Evolutionary conservation across 2,888 invertebrate species (phyloP), one percentile per base, ranked within the genome.

Genomic region (Drosophila cyrtoloma): DNA sequence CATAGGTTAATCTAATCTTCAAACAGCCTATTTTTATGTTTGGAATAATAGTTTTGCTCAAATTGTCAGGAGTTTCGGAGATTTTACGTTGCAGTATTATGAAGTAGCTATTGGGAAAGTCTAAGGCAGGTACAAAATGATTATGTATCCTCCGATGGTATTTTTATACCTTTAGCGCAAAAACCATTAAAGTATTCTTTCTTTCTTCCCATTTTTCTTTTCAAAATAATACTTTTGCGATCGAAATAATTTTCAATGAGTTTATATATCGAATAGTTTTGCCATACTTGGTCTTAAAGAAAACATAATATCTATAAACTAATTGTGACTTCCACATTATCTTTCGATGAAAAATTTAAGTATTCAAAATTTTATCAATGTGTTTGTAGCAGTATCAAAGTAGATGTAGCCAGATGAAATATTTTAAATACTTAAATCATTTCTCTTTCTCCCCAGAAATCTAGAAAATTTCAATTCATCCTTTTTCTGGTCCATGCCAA

Each of bases 1-100:
- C 71, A 58, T 37, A 71, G 52, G 63, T 71, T 64, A 33, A 71
- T 39, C 39, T 58, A 47, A 47, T 71, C 57, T 52, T n/a, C 7
- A 6, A 56, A 16, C 35, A 32, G 39, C 7, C 53, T 55, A 26
- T 26, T 42, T 39, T 56, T 39, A 37, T 28, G 33, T 39, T 47
- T n/a, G 39, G 16, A 28, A 35, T 2, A 33, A 28, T 19, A 19
- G n/a, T 10, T 26, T 63, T 14, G 19, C 16, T 16, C 3, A 22
- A n/a, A 10, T 28, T n/a, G 14, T 3, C 9, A 1, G 28, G 28
- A 28, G 28, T 19, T 16, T 32, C 0, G 28, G 28, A 1, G 37
- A 28, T 53, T 6, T 53, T 22, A 6, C 12, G 30, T 12, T 9
- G n/a, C 19, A 14, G n/a, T 30, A 16, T 30, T 28, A 12, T 16